These are phyloP conservation scores for Bergia sp. DNA, from an alignment of 92 coral and sea anemone genomes.

Conservation along the genomic window DNA sequence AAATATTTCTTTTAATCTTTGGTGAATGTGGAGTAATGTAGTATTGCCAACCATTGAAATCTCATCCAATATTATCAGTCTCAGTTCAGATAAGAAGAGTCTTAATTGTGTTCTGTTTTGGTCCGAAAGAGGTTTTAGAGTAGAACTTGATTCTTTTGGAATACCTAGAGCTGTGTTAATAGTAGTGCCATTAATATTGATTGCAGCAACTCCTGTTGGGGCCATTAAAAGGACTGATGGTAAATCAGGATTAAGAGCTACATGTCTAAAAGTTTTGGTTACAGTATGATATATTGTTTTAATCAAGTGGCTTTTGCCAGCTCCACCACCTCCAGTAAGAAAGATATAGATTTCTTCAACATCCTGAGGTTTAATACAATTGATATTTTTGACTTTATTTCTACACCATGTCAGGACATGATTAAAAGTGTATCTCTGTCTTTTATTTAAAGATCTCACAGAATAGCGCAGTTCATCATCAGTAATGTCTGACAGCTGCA, in stretches of 20 bases:
- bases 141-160: slow-evolving; percentile 51
- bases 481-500: slow-evolving; percentile 12
- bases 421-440: slow-evolving; percentile 16
- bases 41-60: slow-evolving; percentile 63
- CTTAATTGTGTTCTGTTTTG: slow-evolving; percentile 59
- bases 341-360: not conserved
- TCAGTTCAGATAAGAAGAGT: slow-evolving; percentile 45
- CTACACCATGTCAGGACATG: slow-evolving; percentile 31
- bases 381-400: slow-evolving; percentile 27
- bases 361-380: not conserved
- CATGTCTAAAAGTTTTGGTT: slow-evolving; percentile 33
- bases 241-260: slow-evolving; percentile 51
- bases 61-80: slow-evolving; percentile 56
- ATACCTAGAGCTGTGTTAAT: slow-evolving; percentile 67
- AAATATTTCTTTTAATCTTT: slow-evolving; percentile 66
- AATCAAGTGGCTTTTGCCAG: slow-evolving; percentile 9
- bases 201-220: slow-evolving; percentile 50
- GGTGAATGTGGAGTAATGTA: slow-evolving; percentile 57
- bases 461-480: slow-evolving; percentile 12
- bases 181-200: slow-evolving; percentile 65
- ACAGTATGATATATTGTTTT: slow-evolving; percentile 49
- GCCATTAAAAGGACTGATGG: slow-evolving; percentile 67
- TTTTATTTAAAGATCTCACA: slow-evolving; percentile 27
- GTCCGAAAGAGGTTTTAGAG: slow-evolving; percentile 57
- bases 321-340: not conserved